Evolutionary conservation across 2,888 invertebrate genomes (phyloP).

Genomic region (Melinopterus prodromus): DNA sequence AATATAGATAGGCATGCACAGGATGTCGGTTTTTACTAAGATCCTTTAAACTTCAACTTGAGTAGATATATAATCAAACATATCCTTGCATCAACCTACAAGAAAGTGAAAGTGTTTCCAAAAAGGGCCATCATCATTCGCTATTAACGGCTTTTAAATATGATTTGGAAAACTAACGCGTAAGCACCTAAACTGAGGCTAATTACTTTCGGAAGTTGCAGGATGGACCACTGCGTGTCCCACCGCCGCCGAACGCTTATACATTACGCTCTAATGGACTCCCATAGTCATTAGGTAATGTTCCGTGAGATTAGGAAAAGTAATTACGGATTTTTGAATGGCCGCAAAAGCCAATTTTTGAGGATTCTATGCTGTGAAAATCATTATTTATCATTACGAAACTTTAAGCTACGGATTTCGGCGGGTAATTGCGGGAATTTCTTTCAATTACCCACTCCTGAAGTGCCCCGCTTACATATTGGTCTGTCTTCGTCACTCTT

Average conservation of each 20-base stretch:
- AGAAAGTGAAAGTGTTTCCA: background rate
- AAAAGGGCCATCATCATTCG: background rate
- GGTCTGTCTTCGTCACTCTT: too few relatives aligned
- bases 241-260: background rate
- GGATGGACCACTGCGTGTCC: background rate
- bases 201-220: conserved; percentile 4
- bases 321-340: conserved; percentile 4
- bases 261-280: background rate
- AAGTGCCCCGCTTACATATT: too few relatives aligned
- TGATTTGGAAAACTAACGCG: background rate
- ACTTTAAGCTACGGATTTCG: background rate
- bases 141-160: background rate
- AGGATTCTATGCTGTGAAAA: background rate
- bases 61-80: background rate
- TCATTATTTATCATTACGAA: conserved; percentile 4
- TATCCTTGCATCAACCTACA: background rate
- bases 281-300: conserved; percentile 4
- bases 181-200: background rate
- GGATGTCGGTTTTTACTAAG: too few relatives aligned
- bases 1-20: too few relatives aligned
- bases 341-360: background rate
- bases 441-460: background rate
- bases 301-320: conserved; percentile 4
- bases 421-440: background rate
- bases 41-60: too few relatives aligned